Conservation (phyloP, 2,797 vertebrate genomes). For the Enteromius argenteus region DNA sequence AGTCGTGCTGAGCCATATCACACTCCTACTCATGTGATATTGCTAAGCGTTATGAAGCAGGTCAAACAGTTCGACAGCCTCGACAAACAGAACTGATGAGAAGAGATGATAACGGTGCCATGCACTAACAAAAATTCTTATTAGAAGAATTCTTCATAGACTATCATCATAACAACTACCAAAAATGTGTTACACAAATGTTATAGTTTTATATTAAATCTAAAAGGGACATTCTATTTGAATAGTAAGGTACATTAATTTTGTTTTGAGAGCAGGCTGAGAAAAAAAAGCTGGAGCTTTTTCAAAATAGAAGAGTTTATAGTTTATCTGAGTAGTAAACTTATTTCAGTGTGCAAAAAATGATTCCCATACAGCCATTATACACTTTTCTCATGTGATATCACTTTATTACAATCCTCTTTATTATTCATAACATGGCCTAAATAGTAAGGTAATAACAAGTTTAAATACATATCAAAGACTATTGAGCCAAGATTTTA, state of each 20-base stretch:
- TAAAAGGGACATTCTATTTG: not conserved
- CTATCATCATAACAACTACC: not conserved
- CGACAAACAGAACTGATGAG: not conserved
- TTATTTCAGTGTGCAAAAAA: not conserved
- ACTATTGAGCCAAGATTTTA: not conserved
- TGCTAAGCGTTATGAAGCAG: not conserved
- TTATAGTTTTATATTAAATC: not conserved
- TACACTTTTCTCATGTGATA: not conserved
- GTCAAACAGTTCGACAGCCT: not conserved
- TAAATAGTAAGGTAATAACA: not conserved
- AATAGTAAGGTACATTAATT: not conserved
- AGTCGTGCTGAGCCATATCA: not conserved
- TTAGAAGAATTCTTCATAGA: not conserved
- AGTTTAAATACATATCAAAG: not conserved
- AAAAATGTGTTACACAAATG: not conserved
- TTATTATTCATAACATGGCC: too few relatives aligned
- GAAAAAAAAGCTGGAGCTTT: not conserved
- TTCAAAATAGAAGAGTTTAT: not conserved
- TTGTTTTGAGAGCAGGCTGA: not conserved
- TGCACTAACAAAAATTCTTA: not conserved
- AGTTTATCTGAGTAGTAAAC: too few relatives aligned
- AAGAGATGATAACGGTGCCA: not conserved
- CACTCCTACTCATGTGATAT: not conserved
- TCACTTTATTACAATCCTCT: not conserved
- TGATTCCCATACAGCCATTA: not conserved